These are phyloP conservation scores for Botia almorhae DNA, from an alignment of 2,797 vertebrate species.

Conservation along the genomic window DNA sequence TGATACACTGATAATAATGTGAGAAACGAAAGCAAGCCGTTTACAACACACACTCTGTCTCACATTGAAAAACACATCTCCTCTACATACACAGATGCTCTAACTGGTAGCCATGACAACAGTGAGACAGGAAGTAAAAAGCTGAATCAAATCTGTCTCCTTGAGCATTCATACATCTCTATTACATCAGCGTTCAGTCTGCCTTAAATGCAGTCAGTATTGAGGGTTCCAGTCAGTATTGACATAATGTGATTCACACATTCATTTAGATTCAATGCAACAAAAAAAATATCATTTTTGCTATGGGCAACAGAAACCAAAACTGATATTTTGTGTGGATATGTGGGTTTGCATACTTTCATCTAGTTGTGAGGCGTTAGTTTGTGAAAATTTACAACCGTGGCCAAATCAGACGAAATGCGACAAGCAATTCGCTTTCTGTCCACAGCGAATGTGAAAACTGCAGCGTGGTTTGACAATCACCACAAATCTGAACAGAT, in stretches of 20 bases:
- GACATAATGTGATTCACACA: neutral
- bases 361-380: no score
- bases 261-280: neutral
- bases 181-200: neutral
- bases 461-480: no score
- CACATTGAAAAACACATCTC: neutral
- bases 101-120: conserved; percentile 36
- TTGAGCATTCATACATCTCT: neutral
- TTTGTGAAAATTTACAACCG: no score
- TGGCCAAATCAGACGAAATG: no score
- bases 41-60: neutral
- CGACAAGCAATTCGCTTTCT: neutral
- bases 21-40: neutral
- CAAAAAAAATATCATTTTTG: neutral
- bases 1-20: conserved; percentile 7
- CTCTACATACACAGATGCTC: conserved; percentile 11
- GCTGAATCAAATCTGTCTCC: neutral
- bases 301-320: neutral
- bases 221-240: no score
- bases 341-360: neutral
- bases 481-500: neutral
- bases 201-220: neutral
- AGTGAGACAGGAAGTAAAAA: conserved; percentile 4
- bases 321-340: neutral
- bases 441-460: neutral